phyloP scores from a whole-genome alignment of 2,797 vertebrate species.

The Leptodactylus fallax region DNA sequence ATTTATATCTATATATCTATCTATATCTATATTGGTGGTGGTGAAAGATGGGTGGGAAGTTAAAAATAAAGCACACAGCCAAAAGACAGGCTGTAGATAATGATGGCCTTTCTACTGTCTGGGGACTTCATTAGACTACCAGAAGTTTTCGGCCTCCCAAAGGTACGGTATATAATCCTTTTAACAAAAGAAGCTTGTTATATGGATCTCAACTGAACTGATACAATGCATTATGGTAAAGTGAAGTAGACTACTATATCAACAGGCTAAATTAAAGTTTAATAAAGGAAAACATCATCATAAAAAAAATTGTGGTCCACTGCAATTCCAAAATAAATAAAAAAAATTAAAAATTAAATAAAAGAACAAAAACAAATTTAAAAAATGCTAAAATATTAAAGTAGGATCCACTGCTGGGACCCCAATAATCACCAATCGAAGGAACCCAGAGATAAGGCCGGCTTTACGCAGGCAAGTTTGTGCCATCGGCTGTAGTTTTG shows the following conservation, averaged over 20 bases:
- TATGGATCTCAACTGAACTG: constrained; percentile 9
- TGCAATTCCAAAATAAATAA: neutral
- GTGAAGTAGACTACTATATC: neutral
- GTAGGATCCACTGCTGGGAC: no score
- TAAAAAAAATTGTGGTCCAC: neutral
- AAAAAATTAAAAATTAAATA: neutral
- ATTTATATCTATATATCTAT: no score
- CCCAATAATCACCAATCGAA: no score
- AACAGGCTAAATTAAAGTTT: constrained; percentile 30
- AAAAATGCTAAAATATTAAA: neutral
- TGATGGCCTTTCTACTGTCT: constrained; percentile 55
- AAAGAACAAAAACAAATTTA: neutral
- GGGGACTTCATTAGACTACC: constrained; percentile 64
- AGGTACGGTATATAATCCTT: constrained; percentile 38
- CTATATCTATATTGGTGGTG: no score
- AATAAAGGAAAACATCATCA: neutral
- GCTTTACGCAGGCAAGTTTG: no score
- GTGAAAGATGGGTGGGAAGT: neutral
- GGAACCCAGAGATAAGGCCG: no score
- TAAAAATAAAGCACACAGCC: neutral
- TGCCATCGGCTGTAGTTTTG: no score
- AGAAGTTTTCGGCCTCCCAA: constrained; percentile 41
- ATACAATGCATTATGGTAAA: constrained; percentile 45
- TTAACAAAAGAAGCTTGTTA: constrained; percentile 38
- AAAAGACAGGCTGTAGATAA: constrained; percentile 55